Conservation (phyloP, 2,888 invertebrate genomes). For the Clistopyga incitator region DNA sequence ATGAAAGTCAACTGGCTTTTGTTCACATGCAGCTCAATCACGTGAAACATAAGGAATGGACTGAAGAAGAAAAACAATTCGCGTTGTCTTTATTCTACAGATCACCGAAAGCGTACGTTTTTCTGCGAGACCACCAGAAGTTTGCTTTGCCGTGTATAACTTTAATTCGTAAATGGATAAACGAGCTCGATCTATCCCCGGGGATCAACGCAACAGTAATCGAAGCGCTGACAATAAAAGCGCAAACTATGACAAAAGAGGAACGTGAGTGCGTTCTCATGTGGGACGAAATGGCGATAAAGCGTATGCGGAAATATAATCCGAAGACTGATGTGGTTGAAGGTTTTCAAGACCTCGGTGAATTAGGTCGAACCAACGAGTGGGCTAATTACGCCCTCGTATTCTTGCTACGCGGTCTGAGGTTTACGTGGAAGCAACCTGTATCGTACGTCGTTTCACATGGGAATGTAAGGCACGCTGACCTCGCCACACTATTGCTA, state of each 20-base stretch:
- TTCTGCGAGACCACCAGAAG: conserved; percentile 67
- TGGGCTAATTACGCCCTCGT: conserved; percentile 70
- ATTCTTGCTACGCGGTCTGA: conserved; percentile 71
- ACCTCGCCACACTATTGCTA: conserved; percentile 58
- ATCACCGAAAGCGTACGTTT: conserved; percentile 74
- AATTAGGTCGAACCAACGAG: conserved; percentile 56
- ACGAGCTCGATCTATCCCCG: conserved; percentile 68
- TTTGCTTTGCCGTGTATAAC: conserved; percentile 72
- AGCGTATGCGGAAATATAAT: conserved; percentile 68
- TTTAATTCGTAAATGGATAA: conserved; percentile 72
- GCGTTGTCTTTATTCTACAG: conserved; percentile 74
- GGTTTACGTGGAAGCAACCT: conserved; percentile 71
- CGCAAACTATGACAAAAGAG: conserved; percentile 69
- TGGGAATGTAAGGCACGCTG: conserved; percentile 45
- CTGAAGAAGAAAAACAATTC: conserved; percentile 72
- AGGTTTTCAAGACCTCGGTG: conserved; percentile 71
- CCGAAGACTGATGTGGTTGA: conserved; percentile 68
- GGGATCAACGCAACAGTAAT: conserved; percentile 69
- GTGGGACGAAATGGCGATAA: conserved; percentile 72
- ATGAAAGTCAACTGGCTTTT: conserved; percentile 52
- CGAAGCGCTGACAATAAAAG: conserved; percentile 68
- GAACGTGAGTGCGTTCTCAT: conserved; percentile 70
- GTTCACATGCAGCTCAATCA: conserved; percentile 67
- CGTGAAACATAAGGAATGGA: conserved; percentile 67
- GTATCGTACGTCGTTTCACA: conserved; percentile 69